A percentile compares a stretch with the other conserved stretches of the same genome.
Conservation (phyloP, 2,797 vertebrate species). For the Oreochromis grahami region DNA sequence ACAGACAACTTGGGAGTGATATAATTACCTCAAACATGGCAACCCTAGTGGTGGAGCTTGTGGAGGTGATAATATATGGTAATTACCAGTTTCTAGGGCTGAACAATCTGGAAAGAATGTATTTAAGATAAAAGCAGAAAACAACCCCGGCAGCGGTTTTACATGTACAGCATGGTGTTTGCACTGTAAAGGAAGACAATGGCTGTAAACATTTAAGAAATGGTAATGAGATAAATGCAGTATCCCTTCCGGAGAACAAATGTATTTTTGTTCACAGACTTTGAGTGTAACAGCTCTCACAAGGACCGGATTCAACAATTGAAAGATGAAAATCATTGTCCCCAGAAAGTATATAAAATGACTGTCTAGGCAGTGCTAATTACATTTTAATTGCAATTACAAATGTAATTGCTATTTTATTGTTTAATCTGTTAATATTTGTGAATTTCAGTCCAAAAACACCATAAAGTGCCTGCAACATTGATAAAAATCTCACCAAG, state of each 20-base stretch:
- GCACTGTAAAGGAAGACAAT: slow-evolving; percentile 60
- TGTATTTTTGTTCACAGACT: slow-evolving; percentile 39
- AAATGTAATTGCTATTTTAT: slow-evolving; percentile 3
- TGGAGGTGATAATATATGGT: slow-evolving; percentile 79
- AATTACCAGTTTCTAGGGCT: slow-evolving; percentile 72
- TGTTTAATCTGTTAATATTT: background rate
- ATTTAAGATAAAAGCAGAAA: slow-evolving; percentile 77
- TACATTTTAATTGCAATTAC: slow-evolving; percentile 19
- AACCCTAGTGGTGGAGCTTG: slow-evolving; percentile 58
- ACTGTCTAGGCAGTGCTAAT: slow-evolving; percentile 15
- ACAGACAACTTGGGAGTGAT: slow-evolving; percentile 72
- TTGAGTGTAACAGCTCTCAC: slow-evolving; percentile 4
- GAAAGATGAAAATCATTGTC: slow-evolving; percentile 29
- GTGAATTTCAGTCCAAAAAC: slow-evolving; percentile 6
- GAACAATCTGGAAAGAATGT: slow-evolving; percentile 69
- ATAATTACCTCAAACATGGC: slow-evolving; percentile 77
- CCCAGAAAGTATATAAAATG: slow-evolving; percentile 26
- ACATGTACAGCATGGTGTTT: slow-evolving; percentile 43
- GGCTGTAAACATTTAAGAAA: slow-evolving; percentile 64
- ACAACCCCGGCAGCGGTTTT: slow-evolving; percentile 60
- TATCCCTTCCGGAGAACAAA: slow-evolving; percentile 50
- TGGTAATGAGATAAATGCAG: slow-evolving; percentile 64
- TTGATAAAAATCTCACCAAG: background rate
- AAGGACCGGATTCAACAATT: slow-evolving; percentile 17
- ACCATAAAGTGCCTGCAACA: background rate